These are phyloP conservation scores for Phortica okadai DNA, from an alignment of 2,888 invertebrate genomes.

Conservation along the genomic window DNA sequence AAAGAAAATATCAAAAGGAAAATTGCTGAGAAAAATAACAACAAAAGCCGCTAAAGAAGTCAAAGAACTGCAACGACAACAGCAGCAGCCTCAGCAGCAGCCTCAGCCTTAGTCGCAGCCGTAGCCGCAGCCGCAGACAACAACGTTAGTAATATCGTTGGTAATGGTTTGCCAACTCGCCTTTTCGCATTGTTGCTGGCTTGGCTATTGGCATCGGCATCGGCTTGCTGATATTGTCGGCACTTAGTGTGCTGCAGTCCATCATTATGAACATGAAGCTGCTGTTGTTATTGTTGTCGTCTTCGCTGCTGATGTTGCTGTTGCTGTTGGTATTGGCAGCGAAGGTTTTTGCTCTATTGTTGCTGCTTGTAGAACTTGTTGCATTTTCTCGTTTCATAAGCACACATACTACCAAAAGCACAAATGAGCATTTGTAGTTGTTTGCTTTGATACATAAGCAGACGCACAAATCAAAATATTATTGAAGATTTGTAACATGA, in stretches of 20 bases:
- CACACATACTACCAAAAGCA: not conserved
- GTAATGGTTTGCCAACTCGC: conserved; percentile 8
- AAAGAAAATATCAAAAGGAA: conserved; percentile 30
- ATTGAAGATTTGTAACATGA: not conserved
- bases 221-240: conserved; percentile 28
- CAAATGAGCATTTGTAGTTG: too few relatives aligned
- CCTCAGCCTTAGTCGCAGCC: not conserved
- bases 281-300: conserved; percentile 10
- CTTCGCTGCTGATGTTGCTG: not conserved
- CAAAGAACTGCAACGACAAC: conserved; percentile 46
- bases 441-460: not conserved
- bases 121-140: not conserved
- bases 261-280: conserved; percentile 36
- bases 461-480: conserved; percentile 19
- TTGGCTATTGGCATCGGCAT: conserved; percentile 40
- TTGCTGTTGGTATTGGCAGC: not conserved
- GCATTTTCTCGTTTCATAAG: not conserved
- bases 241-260: conserved; percentile 20
- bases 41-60: conserved; percentile 41
- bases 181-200: conserved; percentile 36
- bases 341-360: not conserved
- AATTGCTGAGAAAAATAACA: conserved; percentile 32
- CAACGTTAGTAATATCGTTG: not conserved
- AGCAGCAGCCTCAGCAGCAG: not conserved
- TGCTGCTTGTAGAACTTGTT: not conserved